Conservation (phyloP, 2,797 vertebrate genomes). For the Tragopan temminckii region DNA sequence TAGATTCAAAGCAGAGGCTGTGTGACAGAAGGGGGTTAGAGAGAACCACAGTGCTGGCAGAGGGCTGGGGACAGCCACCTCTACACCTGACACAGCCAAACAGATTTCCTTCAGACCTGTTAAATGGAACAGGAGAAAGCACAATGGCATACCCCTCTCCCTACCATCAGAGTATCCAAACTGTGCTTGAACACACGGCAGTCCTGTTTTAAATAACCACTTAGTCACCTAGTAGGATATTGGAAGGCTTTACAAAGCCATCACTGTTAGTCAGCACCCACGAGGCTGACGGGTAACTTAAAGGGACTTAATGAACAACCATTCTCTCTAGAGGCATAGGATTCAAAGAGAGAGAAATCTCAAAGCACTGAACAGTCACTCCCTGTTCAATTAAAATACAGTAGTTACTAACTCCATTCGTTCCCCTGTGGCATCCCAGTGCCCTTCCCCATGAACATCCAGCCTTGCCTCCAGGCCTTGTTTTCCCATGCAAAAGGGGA, state of each 20-base stretch:
- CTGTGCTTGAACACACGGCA: background rate
- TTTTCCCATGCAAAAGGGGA: background rate
- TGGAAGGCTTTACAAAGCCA: conserved; percentile 3
- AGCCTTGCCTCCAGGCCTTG: background rate
- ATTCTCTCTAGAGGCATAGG: background rate
- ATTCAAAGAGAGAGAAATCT: background rate
- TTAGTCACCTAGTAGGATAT: conserved; percentile 4
- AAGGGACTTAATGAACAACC: background rate
- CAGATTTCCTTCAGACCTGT: background rate
- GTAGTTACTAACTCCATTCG: background rate
- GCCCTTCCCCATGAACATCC: fast-evolving
- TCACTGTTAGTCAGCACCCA: background rate
- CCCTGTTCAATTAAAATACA: background rate
- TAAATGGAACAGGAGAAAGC: background rate
- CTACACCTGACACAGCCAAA: background rate
- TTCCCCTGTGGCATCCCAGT: background rate
- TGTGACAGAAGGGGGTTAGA: conserved; percentile 58
- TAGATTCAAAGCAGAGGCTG: conserved; percentile 28
- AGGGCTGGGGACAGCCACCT: background rate
- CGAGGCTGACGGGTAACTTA: background rate
- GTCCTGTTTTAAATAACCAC: background rate
- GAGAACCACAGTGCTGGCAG: background rate
- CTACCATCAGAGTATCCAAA: background rate
- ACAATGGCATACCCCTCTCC: background rate
- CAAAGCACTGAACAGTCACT: background rate